phyloP scores from a whole-genome alignment of 1,140 invertebrate genomes.

The Idris sp. region DNA sequence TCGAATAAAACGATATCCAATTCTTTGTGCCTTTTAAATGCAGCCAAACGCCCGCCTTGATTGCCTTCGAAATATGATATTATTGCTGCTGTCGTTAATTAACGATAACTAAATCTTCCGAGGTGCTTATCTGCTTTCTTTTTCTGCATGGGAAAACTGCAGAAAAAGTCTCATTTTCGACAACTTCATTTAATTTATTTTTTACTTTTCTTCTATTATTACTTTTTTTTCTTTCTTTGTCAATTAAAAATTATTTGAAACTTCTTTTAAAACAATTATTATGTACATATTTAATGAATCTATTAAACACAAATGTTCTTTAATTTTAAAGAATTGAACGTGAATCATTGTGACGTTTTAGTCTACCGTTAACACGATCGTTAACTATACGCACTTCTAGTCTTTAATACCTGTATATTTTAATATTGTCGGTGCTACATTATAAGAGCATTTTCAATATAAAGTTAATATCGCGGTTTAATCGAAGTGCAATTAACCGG shows the following conservation, averaged over 20 bases:
- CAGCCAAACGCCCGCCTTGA: slow-evolving; percentile 47
- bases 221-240: too few relatives aligned
- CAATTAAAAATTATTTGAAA: too few relatives aligned
- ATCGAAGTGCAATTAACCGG: slow-evolving; percentile 68
- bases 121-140: slow-evolving; percentile 24
- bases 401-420: slow-evolving; percentile 20
- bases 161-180: slow-evolving; percentile 11
- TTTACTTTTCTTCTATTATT: too few relatives aligned
- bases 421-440: slow-evolving; percentile 49
- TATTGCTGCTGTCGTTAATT: slow-evolving; percentile 56
- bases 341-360: slow-evolving; percentile 54
- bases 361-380: slow-evolving; percentile 54
- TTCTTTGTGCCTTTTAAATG: slow-evolving; percentile 45
- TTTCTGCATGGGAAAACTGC: slow-evolving; percentile 1
- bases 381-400: slow-evolving; percentile 33
- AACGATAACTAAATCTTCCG: slow-evolving; percentile 45
- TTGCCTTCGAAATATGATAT: slow-evolving; percentile 63
- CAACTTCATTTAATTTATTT: slow-evolving; percentile 18
- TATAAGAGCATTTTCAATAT: slow-evolving; percentile 44
- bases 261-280: too few relatives aligned
- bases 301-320: slow-evolving; percentile 33
- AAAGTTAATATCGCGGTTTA: slow-evolving; percentile 54
- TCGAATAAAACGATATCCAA: slow-evolving; percentile 56
- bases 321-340: slow-evolving; percentile 39
- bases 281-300: slow-evolving; percentile 47